Evolutionary conservation across 37 sponge, comb jelly and placozoan genomes (phyloP), one percentile per base, ranked within the genome.

Genomic region (Crambe crambe): DNA sequence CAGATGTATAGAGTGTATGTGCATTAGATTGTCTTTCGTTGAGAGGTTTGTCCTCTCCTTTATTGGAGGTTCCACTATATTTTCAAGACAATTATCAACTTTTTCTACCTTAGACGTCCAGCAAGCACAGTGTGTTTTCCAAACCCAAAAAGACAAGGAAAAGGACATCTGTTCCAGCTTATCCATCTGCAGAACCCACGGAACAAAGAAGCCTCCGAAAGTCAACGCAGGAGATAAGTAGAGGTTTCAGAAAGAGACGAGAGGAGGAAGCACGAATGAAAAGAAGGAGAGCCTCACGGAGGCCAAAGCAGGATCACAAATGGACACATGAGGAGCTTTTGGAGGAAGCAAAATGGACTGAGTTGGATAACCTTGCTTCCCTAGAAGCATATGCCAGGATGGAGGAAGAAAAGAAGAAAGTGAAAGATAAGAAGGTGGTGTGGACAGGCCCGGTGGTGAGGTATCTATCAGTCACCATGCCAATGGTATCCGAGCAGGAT

Each of bases 251-350:
- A 40, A 63, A 47, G 68, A 73, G 84, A 74, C 30, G 44, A n/a
- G 26, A 77, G 27, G 82, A 82, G 73, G 83, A 83, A 36, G 89
- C 88, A 62, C 64, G 72, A 18, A 72, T 62, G 78, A 56, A 38
- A 54, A 81, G 74, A 43, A 70, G 57, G 76, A 87, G 56, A 68
- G 76, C 23, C 26, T 66, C 37, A 18, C 23, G 37, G 18, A 67
- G 31, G 12, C 42, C 41, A 0, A 71, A 31, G 62, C 43, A 40
- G 0, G 68, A 54, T 37, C 43, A 73, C 18, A 87, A 75, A 42
- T 61, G 94, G 54, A 92, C 95, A 0, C 99, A 99, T 66, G 89
- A 91, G 42, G 93, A 99, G 70, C 61, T 99, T 25, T 72, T 99
- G 68, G 95, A 87, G 37, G 97, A 99, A 56, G 97, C 97, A 5